Evolutionary conservation across 2,113 vertebrate species (phyloP).

Genomic region (chimpanzee (Pan troglodytes)): DNA sequence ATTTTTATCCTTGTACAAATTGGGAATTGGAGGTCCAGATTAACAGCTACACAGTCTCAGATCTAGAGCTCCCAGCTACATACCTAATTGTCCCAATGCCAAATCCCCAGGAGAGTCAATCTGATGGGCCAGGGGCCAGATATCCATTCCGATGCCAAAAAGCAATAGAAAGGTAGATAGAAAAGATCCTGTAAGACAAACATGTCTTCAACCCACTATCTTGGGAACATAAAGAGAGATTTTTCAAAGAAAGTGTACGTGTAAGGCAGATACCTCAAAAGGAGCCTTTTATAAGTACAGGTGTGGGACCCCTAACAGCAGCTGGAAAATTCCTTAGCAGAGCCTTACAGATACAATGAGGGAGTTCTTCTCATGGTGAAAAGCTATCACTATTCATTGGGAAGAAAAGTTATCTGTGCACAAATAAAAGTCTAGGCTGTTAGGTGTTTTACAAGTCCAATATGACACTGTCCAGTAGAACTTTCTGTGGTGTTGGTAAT

Average conservation of each 20-base stretch:
- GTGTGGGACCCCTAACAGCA: neutral
- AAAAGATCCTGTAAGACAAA: neutral
- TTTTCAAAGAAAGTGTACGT: neutral
- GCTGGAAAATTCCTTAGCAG: neutral
- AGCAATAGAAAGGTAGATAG: neutral
- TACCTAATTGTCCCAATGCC: neutral
- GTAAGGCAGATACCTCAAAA: neutral
- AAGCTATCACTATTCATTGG: neutral
- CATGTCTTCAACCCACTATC: neutral
- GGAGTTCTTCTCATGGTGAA: neutral
- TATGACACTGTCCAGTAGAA: neutral
- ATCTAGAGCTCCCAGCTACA: neutral
- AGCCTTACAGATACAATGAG: neutral
- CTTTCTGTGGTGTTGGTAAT: neutral
- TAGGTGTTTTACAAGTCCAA: neutral
- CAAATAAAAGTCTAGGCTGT: neutral
- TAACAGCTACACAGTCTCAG: neutral
- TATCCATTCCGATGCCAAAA: neutral
- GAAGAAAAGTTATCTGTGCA: neutral
- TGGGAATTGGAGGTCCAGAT: neutral
- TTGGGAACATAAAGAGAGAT: neutral
- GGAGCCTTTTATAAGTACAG: neutral
- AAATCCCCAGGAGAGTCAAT: neutral
- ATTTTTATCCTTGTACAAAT: conserved; percentile 6
- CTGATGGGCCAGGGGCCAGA: neutral